phyloP scores from a whole-genome alignment of 2,797 vertebrate genomes.

The Macrochelys suwanniensis region DNA sequence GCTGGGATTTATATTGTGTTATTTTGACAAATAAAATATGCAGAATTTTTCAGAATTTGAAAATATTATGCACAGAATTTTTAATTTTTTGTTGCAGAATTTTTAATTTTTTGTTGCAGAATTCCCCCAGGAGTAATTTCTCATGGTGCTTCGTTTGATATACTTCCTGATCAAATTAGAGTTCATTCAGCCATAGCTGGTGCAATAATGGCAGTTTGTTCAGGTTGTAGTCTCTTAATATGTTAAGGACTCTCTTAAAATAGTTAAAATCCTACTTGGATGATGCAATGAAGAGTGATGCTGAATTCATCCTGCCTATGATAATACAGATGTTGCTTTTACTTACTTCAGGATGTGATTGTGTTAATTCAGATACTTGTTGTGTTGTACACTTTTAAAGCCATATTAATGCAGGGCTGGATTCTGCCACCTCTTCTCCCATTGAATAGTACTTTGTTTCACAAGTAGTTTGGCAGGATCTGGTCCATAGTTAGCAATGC shows the following conservation, averaged over 20 bases:
- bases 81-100: too few species aligned
- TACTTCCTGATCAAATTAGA: neutral
- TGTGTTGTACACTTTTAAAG: neutral
- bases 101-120: too few species aligned
- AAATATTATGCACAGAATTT: too few species aligned
- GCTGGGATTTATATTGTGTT: too few species aligned
- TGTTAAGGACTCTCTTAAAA: slow-evolving; percentile 25
- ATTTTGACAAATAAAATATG: too few species aligned
- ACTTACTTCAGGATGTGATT: neutral
- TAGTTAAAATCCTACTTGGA: neutral
- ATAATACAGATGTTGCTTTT: neutral
- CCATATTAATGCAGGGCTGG: neutral
- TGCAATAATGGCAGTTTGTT: neutral
- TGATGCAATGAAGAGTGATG: neutral
- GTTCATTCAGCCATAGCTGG: slow-evolving; percentile 1
- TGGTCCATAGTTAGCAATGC: neutral
- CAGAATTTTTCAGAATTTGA: too few species aligned
- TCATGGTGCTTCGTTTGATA: neutral
- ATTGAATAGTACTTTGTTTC: neutral
- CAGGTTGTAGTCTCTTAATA: neutral
- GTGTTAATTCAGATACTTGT: neutral
- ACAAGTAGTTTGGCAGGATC: neutral
- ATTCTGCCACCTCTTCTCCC: neutral
- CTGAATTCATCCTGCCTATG: neutral
- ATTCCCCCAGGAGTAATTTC: too few species aligned